Evolutionary conservation across 2,113 vertebrate genomes (phyloP), one percentile per base, ranked within the genome.

Genomic region (Electrona antarctica): DNA sequence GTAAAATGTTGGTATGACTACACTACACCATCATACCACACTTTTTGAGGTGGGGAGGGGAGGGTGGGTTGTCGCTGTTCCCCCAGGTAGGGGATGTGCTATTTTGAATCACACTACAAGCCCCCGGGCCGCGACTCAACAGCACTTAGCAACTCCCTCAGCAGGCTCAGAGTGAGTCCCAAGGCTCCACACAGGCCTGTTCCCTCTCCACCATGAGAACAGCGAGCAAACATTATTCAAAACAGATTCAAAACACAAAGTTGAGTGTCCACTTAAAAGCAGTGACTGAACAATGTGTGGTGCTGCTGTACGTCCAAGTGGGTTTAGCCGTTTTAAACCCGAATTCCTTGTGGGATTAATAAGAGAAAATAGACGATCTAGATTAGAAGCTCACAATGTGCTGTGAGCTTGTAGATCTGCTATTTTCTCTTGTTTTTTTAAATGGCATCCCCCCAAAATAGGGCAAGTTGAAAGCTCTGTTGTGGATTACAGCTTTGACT

Each of bases 101-200:
- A 70, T 61, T 70, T 70, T 70, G 68, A 70, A 70, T 70, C 48
- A 52, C 47, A 52, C 10, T 9, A n/a, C 29, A 47, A 28, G 58
- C 57, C 68, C 29, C 50, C 33, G 33, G 5, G 33, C 33, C 33
- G 15, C 45, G 21, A 58, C 68, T 52, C 46, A 11, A 13, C 11
- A 57, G 67, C 28, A 57, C 67, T 52, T 50, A 29, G 68, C 47
- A 50, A 59, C 68, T 70, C 49, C 48, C 61, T 61, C n/a, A 70
- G 49, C 29, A 47, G 12, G 6, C 6, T 52, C 15, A 3, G n/a
- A 45, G 15, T 60, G n/a, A 45, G 15, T 60, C 68, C 68, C 68
- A 60, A 41, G 68, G 51, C 11, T 11, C 48, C 51, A 15, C 47
- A 57, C 21, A 45, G 7, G 50, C 51, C 12, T 14, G 66, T 21